Evolutionary conservation across 2,113 vertebrate species (phyloP).

Genomic region (Crotalus helleri): DNA sequence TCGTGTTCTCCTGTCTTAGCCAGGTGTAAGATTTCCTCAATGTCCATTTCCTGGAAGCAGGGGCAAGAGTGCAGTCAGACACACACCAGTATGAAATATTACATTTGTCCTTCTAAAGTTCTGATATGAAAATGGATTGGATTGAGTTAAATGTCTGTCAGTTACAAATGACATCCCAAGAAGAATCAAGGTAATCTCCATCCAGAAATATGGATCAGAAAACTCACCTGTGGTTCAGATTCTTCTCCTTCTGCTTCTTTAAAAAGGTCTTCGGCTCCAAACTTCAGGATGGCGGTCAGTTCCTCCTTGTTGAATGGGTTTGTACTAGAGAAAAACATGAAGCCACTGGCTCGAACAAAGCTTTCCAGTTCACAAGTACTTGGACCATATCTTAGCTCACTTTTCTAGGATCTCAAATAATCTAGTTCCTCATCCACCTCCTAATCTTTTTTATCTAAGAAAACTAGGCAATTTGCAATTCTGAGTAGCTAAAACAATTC

Average conservation of each 20-base stretch:
- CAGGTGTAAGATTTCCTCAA: slow-evolving; percentile 93
- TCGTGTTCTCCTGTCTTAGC: slow-evolving; percentile 97
- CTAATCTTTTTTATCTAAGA: too few species aligned
- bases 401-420: background rate
- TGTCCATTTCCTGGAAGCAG: slow-evolving; percentile 91
- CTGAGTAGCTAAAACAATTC: background rate
- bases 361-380: background rate
- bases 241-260: slow-evolving; percentile 97
- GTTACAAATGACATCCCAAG: background rate
- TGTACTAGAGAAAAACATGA: slow-evolving; percentile 71
- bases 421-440: background rate
- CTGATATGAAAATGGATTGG: background rate
- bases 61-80: background rate
- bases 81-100: background rate
- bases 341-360: background rate
- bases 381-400: background rate
- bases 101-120: background rate
- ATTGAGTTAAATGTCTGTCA: background rate
- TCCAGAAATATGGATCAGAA: background rate
- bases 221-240: slow-evolving; percentile 90
- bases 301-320: slow-evolving; percentile 99
- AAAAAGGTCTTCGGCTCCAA: slow-evolving; percentile 96
- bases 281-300: slow-evolving; percentile 95
- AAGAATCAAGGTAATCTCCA: background rate
- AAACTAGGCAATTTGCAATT: background rate